These are phyloP conservation scores for Chloroceryle aenea DNA, from an alignment of 2,113 vertebrate species.

Conservation along the genomic window DNA sequence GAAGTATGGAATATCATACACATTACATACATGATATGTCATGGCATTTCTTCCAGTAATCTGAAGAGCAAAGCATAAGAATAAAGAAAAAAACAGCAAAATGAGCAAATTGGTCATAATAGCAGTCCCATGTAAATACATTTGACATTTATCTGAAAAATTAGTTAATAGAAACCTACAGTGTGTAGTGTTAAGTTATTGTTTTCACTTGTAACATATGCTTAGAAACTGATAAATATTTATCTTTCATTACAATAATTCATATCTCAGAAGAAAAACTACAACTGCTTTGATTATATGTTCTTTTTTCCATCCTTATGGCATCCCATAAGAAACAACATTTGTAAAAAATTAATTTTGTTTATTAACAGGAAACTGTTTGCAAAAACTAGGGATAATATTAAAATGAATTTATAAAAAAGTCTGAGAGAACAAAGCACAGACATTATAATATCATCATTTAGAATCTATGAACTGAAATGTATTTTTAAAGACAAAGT, in stretches of 20 bases:
- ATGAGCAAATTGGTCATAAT: conserved; percentile 20
- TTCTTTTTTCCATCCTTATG: conserved; percentile 24
- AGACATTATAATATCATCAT: conserved; percentile 66
- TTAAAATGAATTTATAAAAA: conserved; percentile 65
- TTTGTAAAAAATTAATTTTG: conserved; percentile 57
- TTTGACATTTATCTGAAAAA: conserved; percentile 61
- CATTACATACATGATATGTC: background rate
- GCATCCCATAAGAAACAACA: background rate
- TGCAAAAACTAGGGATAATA: conserved; percentile 63
- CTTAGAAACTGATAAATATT: conserved; percentile 69
- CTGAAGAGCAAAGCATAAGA: background rate
- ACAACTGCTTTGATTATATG: conserved; percentile 47
- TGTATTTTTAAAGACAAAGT: conserved; percentile 76
- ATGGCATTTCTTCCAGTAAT: background rate
- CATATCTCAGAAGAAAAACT: conserved; percentile 46
- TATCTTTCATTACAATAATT: conserved; percentile 51
- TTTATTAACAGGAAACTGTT: conserved; percentile 66
- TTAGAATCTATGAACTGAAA: conserved; percentile 71
- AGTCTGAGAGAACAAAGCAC: conserved; percentile 63
- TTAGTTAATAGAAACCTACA: conserved; percentile 44
- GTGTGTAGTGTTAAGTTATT: background rate
- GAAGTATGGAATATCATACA: background rate
- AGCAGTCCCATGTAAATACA: conserved; percentile 54
- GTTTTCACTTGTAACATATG: conserved; percentile 60
- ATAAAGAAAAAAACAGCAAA: conserved; percentile 24